These are phyloP conservation scores for Sapayoa aenigma DNA, from an alignment of 2,113 vertebrate species.

Conservation along the genomic window DNA sequence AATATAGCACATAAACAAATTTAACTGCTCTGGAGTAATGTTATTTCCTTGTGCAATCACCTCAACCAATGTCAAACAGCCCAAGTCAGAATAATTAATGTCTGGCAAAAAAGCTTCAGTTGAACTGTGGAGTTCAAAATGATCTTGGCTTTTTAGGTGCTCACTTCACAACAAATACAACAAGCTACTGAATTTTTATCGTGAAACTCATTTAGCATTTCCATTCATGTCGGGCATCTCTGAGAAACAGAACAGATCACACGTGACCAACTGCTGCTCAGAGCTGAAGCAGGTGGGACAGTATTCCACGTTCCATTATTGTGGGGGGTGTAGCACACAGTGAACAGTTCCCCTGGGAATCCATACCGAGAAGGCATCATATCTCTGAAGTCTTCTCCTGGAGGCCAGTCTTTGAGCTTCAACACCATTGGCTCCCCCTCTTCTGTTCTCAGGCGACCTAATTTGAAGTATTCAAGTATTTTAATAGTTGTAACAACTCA, in stretches of 20 bases:
- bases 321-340: not conserved
- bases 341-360: not conserved
- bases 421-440: constrained; percentile 79
- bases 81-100: not conserved
- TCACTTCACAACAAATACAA: not conserved
- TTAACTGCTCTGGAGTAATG: not conserved
- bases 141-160: not conserved
- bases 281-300: not conserved
- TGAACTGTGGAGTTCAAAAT: not conserved
- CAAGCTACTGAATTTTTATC: not conserved
- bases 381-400: constrained; percentile 82
- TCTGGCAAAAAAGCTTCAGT: not conserved
- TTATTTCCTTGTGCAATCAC: not conserved
- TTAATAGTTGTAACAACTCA: not conserved
- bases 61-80: not conserved
- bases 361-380: constrained; percentile 82
- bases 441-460: constrained; percentile 77
- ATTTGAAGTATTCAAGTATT: not conserved
- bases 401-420: constrained; percentile 84
- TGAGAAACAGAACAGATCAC: not conserved
- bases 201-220: not conserved
- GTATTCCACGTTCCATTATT: not conserved
- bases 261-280: not conserved
- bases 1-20: not conserved
- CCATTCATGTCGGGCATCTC: not conserved